Evolutionary conservation across 2,113 vertebrate genomes (phyloP).

Genomic region (Myrmecobius fasciatus): DNA sequence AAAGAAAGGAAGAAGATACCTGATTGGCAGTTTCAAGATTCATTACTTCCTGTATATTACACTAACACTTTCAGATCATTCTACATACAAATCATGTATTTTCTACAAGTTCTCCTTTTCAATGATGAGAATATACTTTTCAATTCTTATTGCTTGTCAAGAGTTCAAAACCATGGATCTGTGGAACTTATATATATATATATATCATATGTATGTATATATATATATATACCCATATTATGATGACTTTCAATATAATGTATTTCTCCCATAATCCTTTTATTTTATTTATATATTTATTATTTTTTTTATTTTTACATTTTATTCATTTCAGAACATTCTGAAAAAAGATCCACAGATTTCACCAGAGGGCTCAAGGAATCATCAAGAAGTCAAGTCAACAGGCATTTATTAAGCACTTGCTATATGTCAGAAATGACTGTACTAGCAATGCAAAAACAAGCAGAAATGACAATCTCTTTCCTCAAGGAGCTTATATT

Average conservation of each 20-base stretch:
- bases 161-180: background rate
- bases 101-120: background rate
- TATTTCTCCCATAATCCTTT: background rate
- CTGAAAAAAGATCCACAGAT: background rate
- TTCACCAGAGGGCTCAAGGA: background rate
- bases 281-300: no score
- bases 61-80: background rate
- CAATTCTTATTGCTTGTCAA: background rate
- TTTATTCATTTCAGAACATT: background rate
- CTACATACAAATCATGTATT: background rate
- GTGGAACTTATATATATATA: background rate
- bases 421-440: background rate
- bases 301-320: no score
- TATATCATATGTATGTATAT: background rate
- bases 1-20: background rate
- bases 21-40: background rate
- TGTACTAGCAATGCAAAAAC: background rate
- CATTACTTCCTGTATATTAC: background rate
- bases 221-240: background rate
- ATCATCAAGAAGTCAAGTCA: background rate
- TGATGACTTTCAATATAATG: background rate
- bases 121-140: background rate
- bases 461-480: background rate
- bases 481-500: background rate
- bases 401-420: background rate